Evolutionary conservation across 2,888 invertebrate genomes (phyloP).

Genomic region (Drosophila anomalata): DNA sequence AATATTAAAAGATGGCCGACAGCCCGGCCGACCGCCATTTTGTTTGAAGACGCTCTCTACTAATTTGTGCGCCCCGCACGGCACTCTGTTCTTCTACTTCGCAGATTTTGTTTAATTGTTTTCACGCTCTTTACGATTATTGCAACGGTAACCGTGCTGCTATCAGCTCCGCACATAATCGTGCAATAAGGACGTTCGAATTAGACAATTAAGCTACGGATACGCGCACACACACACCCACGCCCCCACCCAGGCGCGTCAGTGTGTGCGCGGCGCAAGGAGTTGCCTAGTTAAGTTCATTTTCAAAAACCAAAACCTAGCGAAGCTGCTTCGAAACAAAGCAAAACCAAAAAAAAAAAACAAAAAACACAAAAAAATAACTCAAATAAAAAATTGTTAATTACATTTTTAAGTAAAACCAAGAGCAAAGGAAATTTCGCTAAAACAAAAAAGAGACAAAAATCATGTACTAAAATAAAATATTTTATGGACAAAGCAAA

Average conservation of each 20-base stretch:
- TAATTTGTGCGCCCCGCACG: constrained; percentile 23
- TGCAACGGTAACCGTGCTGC: constrained; percentile 95
- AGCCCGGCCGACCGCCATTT: constrained; percentile 45
- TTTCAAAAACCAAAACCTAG: constrained; percentile 60
- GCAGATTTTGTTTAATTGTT: constrained; percentile 95
- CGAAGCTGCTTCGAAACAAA: constrained; percentile 67
- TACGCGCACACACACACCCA: constrained; percentile 19
- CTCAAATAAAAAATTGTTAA: constrained; percentile 77
- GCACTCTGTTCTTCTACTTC: constrained; percentile 65
- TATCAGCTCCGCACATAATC: constrained; percentile 97
- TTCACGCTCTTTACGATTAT: constrained; percentile 97
- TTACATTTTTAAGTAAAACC: constrained; percentile 81
- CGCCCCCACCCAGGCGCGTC: constrained; percentile 2
- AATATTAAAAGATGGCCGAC: constrained; percentile 50
- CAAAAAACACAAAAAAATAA: constrained; percentile 55
- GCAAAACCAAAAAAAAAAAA: constrained; percentile 52
- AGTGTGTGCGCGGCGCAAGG: constrained; percentile 16
- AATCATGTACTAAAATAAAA: constrained; percentile 52
- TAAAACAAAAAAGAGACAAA: constrained; percentile 50
- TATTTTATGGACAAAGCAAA: constrained; percentile 62
- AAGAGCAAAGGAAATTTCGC: constrained; percentile 55
- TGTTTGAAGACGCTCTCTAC: constrained; percentile 27
- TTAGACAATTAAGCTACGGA: constrained; percentile 63
- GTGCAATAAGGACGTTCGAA: constrained; percentile 89
- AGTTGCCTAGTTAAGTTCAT: constrained; percentile 66